A percentile compares a stretch with the other conserved stretches of the same genome.
Conservation (phyloP, 1,140 invertebrate genomes). For the Megalonaias nervosa region DNA sequence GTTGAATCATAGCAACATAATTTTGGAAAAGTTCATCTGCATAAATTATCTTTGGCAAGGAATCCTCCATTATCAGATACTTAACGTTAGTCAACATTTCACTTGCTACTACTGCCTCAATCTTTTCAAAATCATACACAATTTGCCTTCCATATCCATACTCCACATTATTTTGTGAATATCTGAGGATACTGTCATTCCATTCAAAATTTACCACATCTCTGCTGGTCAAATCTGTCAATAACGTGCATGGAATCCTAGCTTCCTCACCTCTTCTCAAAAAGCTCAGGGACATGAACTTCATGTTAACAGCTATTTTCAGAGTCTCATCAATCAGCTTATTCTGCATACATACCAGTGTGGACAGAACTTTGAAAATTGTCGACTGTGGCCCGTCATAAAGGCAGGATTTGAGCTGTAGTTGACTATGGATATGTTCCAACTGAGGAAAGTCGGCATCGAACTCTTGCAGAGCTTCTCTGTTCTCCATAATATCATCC, state of each 20-base stretch:
- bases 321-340: constrained; percentile 10
- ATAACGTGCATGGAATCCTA: background rate
- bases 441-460: background rate
- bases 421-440: constrained; percentile 7
- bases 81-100: background rate
- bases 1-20: constrained; percentile 8
- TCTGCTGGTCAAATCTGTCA: constrained; percentile 11
- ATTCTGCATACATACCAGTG: constrained; percentile 14
- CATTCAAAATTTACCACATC: background rate
- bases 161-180: constrained; percentile 13
- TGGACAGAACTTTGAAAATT: constrained; percentile 6
- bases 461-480: background rate
- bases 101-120: constrained; percentile 13
- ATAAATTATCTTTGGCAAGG: constrained; percentile 16
- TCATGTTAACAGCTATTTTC: background rate
- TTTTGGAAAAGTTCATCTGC: constrained; percentile 22
- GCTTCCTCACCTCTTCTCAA: background rate
- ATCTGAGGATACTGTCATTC: background rate
- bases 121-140: constrained; percentile 26
- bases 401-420: constrained; percentile 1
- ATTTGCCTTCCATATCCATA: constrained; percentile 22
- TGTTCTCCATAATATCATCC: background rate
- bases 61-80: background rate
- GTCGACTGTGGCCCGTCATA: background rate
- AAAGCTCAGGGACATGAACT: constrained; percentile 7